Evolutionary conservation across 1,140 invertebrate species (phyloP).

Genomic region (Hyles euphorbiae): DNA sequence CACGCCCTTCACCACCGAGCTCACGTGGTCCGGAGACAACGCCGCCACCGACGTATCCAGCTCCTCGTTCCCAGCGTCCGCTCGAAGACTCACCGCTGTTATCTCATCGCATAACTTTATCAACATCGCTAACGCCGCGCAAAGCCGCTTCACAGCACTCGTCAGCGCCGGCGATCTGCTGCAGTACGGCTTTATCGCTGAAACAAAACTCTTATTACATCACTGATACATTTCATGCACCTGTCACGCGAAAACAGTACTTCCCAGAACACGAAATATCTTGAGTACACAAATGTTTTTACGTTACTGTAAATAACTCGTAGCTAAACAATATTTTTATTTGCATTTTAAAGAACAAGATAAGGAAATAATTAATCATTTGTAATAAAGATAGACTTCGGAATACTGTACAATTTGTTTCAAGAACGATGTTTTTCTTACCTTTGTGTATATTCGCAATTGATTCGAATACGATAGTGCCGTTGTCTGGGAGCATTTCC

Average conservation of each 20-base stretch:
- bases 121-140: conserved; percentile 89
- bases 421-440: conserved; percentile 28
- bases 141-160: conserved; percentile 90
- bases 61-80: conserved; percentile 75
- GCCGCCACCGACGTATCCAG: conserved; percentile 43
- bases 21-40: conserved; percentile 80
- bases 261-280: neutral
- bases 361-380: no score
- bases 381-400: no score
- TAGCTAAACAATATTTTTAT: no score
- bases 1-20: conserved; percentile 85
- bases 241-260: neutral
- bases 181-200: conserved; percentile 74
- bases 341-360: no score
- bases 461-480: conserved; percentile 93
- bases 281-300: no score
- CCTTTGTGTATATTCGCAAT: conserved; percentile 91
- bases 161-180: conserved; percentile 63
- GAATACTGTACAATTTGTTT: no score
- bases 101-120: conserved; percentile 93
- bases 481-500: conserved; percentile 94
- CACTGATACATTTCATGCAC: neutral
- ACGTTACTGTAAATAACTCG: no score
- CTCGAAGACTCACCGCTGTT: conserved; percentile 78
- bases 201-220: conserved; percentile 20